Conservation (phyloP, 2,888 invertebrate genomes). For the Atethmia centrago region DNA sequence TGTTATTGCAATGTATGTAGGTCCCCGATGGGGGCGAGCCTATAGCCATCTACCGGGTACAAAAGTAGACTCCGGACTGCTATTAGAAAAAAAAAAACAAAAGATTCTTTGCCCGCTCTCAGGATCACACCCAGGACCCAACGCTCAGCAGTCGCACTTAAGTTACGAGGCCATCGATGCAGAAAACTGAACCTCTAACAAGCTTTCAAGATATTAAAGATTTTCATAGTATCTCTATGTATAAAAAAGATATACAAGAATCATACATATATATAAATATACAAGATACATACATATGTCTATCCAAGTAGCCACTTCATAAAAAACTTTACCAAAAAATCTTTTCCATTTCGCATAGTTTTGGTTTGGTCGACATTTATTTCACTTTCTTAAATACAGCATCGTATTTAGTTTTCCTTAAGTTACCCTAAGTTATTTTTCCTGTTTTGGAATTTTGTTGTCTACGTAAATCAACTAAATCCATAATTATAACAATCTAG, state of each 20-base stretch:
- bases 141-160: background rate
- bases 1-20: background rate
- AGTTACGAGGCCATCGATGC: background rate
- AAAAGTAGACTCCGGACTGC: background rate
- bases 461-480: background rate
- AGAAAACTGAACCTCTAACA: background rate
- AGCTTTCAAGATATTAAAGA: background rate
- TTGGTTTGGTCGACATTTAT: constrained; percentile 16
- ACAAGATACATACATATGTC: background rate
- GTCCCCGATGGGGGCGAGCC: background rate
- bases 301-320: constrained; percentile 2
- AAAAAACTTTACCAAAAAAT: constrained; percentile 35
- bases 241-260: too few species aligned
- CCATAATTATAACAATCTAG: background rate
- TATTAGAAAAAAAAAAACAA: background rate
- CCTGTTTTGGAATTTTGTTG: background rate
- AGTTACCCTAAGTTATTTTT: background rate
- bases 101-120: background rate
- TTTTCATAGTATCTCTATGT: background rate
- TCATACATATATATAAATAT: background rate
- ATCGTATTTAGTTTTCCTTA: constrained; percentile 33
- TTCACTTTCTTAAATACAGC: constrained; percentile 4
- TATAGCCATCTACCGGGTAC: background rate
- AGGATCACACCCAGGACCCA: background rate
- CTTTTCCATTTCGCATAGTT: constrained; percentile 14